A percentile compares a stretch with the other conserved stretches of the same genome.
Evolutionary conservation across 2,888 invertebrate species (phyloP).

Genomic region (Drepanosiphum platanoidis): DNA sequence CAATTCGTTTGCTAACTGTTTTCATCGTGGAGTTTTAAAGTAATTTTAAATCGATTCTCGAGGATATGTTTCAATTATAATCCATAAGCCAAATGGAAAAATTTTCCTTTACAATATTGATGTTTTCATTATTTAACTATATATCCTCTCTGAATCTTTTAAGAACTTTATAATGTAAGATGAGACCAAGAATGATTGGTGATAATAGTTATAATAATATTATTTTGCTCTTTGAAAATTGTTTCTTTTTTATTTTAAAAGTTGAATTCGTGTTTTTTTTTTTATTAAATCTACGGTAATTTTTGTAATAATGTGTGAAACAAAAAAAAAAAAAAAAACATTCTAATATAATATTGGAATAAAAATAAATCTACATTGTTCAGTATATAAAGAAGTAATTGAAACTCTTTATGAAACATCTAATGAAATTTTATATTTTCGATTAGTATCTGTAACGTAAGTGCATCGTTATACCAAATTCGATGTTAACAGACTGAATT

Average conservation of each 20-base stretch:
- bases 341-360: background rate
- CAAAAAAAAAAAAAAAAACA: background rate
- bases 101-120: background rate
- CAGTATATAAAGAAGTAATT: background rate
- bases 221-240: background rate
- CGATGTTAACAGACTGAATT: slow-evolving; percentile 16
- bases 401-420: background rate
- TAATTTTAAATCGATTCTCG: background rate
- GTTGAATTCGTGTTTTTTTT: too few species aligned
- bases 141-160: background rate
- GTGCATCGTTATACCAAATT: background rate
- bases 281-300: background rate
- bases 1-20: background rate
- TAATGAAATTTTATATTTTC: slow-evolving; percentile 15
- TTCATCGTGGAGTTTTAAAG: too few species aligned
- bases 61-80: background rate
- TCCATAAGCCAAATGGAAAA: too few species aligned
- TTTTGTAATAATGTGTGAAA: background rate
- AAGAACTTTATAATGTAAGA: too few species aligned
- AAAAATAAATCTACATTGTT: background rate
- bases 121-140: background rate
- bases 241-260: background rate
- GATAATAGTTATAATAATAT: background rate
- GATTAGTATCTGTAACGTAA: background rate
- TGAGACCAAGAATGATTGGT: background rate